phyloP scores from a whole-genome alignment of 1,140 invertebrate genomes.

The Conus ventricosus region DNA sequence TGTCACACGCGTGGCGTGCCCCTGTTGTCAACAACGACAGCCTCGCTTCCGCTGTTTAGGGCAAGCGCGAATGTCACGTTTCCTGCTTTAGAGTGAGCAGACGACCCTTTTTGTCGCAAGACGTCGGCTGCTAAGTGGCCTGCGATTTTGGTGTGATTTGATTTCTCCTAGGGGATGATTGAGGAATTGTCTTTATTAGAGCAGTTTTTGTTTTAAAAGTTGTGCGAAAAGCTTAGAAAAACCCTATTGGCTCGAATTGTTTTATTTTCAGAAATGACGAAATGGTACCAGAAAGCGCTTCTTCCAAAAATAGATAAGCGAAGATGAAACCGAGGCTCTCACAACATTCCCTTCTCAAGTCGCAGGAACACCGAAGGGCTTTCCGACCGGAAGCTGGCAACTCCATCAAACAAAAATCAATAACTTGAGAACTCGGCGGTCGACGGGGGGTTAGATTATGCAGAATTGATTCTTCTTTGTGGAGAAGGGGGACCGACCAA shows the following conservation, averaged over 20 bases:
- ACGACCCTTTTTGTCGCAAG: background rate
- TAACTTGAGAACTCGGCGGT: constrained; percentile 31
- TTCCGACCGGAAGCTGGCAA: constrained; percentile 53
- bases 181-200: background rate
- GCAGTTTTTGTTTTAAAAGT: background rate
- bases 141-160: too few relatives aligned
- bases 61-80: constrained; percentile 37
- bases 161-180: background rate
- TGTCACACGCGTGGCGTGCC: constrained; percentile 31
- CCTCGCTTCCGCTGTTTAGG: constrained; percentile 39
- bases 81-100: constrained; percentile 18
- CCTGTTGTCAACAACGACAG: constrained; percentile 44
- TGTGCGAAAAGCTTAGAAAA: background rate
- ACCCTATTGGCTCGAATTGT: background rate
- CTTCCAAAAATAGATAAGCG: constrained; percentile 43
- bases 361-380: constrained; percentile 41
- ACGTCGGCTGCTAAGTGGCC: too few relatives aligned
- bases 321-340: constrained; percentile 37
- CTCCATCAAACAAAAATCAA: constrained; percentile 50
- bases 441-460: constrained; percentile 40
- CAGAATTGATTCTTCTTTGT: constrained; percentile 46
- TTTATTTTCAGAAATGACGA: constrained; percentile 30
- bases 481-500: constrained; percentile 41
- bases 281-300: constrained; percentile 13
- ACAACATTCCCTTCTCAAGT: constrained; percentile 35